Evolutionary conservation across 2,113 vertebrate species (phyloP).

Genomic region (Toxostoma redivivum): DNA sequence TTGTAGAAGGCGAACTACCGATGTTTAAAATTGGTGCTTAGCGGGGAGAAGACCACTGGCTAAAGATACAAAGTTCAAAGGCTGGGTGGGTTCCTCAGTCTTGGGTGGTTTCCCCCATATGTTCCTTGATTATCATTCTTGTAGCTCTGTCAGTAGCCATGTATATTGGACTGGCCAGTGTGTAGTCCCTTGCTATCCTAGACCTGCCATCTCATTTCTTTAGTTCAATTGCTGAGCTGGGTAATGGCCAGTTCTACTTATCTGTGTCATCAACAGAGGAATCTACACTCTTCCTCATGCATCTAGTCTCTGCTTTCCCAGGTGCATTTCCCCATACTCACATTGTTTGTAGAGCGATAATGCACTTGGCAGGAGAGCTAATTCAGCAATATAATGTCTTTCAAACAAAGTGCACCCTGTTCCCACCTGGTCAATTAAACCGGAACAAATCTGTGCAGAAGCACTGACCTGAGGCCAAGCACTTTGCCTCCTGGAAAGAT

Average conservation of each 20-base stretch:
- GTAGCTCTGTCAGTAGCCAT: background rate
- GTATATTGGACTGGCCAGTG: background rate
- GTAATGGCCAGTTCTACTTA: constrained; percentile 20
- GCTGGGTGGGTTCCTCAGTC: background rate
- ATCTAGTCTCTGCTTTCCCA: constrained; percentile 41
- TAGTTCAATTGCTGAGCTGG: background rate
- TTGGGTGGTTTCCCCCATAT: background rate
- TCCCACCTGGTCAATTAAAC: constrained; percentile 59
- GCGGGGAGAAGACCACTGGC: background rate
- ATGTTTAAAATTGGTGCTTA: background rate
- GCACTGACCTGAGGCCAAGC: constrained; percentile 45
- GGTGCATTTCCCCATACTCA: constrained; percentile 47
- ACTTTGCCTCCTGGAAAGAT: constrained; percentile 19
- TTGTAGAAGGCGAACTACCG: background rate
- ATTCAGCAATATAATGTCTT: constrained; percentile 52
- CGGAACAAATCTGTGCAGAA: constrained; percentile 44
- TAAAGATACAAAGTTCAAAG: background rate
- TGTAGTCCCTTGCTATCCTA: background rate
- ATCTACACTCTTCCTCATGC: constrained; percentile 22
- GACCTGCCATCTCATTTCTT: background rate
- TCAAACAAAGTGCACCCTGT: constrained; percentile 43
- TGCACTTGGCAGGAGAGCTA: constrained; percentile 53
- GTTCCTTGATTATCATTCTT: background rate
- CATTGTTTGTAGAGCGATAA: constrained; percentile 60
- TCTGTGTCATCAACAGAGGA: constrained; percentile 35